These are phyloP conservation scores for Sylvia atricapilla DNA, from an alignment of 2,113 vertebrate genomes.

Conservation along the genomic window DNA sequence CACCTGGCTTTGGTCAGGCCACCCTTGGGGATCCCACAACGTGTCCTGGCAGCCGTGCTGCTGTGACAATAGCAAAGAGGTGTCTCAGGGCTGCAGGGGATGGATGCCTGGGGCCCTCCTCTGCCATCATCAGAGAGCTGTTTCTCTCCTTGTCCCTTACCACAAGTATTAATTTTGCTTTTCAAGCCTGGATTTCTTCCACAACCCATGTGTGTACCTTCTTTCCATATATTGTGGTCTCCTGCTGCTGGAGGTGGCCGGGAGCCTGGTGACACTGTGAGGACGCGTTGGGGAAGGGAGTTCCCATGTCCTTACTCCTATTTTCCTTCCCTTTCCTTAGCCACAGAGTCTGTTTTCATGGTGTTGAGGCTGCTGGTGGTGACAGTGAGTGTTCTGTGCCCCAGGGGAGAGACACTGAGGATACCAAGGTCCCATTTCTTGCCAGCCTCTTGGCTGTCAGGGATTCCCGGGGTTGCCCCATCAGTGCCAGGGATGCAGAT, in stretches of 20 bases:
- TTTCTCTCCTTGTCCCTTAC: background rate
- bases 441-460: background rate
- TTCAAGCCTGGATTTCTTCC: background rate
- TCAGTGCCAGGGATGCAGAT: background rate
- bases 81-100: background rate
- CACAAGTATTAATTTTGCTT: background rate
- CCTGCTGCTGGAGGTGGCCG: background rate
- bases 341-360: rapidly evolving
- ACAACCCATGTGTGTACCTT: background rate
- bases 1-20: background rate
- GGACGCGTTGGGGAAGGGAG: background rate
- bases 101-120: background rate
- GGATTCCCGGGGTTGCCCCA: background rate
- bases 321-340: background rate
- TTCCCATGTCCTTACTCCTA: rapidly evolving
- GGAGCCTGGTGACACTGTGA: background rate
- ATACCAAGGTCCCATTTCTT: rapidly evolving
- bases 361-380: background rate
- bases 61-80: background rate
- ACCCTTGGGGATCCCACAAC: background rate
- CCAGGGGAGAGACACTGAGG: rapidly evolving
- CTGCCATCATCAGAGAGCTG: rapidly evolving
- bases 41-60: background rate
- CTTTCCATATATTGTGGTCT: rapidly evolving
- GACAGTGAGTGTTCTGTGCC: rapidly evolving